phyloP scores from a whole-genome alignment of 1,140 invertebrate species.

The Drosophila pectinifera region DNA sequence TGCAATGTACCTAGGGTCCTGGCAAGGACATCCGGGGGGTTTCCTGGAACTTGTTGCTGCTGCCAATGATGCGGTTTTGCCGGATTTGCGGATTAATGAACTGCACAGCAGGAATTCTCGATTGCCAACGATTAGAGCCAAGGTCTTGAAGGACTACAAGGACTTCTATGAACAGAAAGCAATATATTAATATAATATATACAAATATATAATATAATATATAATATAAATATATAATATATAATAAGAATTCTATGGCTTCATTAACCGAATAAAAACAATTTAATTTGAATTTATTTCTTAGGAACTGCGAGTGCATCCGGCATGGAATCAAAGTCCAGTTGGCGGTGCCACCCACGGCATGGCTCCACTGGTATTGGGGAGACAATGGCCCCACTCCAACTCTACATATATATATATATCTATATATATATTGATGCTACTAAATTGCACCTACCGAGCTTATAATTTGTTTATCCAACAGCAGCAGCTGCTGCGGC shows the following conservation, averaged over 20 bases:
- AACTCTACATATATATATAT: background rate
- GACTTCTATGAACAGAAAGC: no score
- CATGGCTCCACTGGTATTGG: no score
- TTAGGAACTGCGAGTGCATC: no score
- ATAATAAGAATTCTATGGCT: no score
- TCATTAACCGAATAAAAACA: no score
- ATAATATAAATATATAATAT: no score
- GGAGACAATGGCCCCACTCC: constrained; percentile 9
- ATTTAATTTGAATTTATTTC: no score
- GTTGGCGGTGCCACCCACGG: background rate
- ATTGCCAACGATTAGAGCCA: constrained; percentile 3
- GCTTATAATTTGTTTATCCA: constrained; percentile 47
- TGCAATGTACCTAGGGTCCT: background rate
- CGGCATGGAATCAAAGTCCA: background rate
- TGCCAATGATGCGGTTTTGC: constrained; percentile 52
- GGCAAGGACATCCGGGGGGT: background rate
- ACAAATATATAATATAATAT: background rate
- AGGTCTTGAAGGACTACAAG: no score
- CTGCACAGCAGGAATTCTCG: constrained; percentile 13
- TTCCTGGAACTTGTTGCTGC: constrained; percentile 30
- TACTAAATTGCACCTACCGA: constrained; percentile 31
- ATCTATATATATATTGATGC: background rate
- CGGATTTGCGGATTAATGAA: constrained; percentile 39
- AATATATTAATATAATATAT: no score
- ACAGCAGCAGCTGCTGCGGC: constrained; percentile 5